Conservation (phyloP, 2,113 vertebrate species). For the Pleuronectes platessa region DNA sequence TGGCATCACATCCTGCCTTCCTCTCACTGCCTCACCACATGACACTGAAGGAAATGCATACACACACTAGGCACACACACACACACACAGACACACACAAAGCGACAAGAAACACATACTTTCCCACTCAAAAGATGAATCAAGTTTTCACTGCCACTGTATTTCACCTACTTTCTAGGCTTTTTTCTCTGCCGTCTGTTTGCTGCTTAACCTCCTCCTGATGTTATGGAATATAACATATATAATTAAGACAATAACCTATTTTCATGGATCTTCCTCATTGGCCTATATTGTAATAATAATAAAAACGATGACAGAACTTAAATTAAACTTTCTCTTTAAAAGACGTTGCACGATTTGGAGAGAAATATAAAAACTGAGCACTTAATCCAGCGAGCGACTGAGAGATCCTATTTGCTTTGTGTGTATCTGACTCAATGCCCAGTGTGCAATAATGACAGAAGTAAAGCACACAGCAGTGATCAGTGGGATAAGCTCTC, state of each 20-base stretch:
- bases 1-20: conserved; percentile 74
- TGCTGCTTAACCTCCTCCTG: conserved; percentile 10
- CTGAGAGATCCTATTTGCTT: conserved; percentile 33
- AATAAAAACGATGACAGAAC: background rate
- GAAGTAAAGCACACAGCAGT: conserved; percentile 66
- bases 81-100: background rate
- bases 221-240: conserved; percentile 5
- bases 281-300: no score
- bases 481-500: conserved; percentile 69
- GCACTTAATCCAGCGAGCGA: conserved; percentile 11
- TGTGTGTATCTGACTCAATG: conserved; percentile 59
- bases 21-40: conserved; percentile 58
- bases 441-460: conserved; percentile 76
- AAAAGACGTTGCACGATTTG: conserved; percentile 3
- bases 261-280: background rate
- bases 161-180: conserved; percentile 66
- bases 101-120: conserved; percentile 1
- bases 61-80: background rate
- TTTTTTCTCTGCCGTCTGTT: conserved; percentile 30
- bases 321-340: background rate
- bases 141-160: conserved; percentile 47
- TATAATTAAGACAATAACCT: conserved; percentile 25
- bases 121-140: conserved; percentile 47
- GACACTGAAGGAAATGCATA: conserved; percentile 25
- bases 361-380: background rate